phyloP scores from a whole-genome alignment of 2,888 invertebrate genomes.

The Troides helena region DNA sequence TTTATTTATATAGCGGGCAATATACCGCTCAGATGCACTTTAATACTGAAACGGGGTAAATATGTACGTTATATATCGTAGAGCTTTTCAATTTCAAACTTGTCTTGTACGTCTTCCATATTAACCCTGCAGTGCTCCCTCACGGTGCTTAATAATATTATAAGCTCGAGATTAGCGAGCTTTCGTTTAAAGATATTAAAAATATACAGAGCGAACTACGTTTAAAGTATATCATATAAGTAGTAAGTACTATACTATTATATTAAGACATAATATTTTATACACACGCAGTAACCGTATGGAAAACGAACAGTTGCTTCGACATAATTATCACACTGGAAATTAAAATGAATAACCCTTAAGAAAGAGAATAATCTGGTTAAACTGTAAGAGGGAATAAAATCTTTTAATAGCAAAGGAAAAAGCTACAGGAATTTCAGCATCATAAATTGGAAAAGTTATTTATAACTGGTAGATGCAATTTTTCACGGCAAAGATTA shows the following conservation, averaged over 20 bases:
- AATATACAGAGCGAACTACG: constrained; percentile 34
- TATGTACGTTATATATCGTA: constrained; percentile 28
- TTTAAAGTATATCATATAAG: constrained; percentile 30
- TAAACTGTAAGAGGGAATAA: no score
- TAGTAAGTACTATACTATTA: no score
- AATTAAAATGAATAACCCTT: no score
- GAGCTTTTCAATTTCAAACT: constrained; percentile 29
- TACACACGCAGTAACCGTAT: constrained; percentile 28
- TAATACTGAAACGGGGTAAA: constrained; percentile 26
- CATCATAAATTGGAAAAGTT: no score
- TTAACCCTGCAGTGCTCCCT: constrained; percentile 32
- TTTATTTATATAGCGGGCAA: constrained; percentile 27
- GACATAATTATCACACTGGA: not conserved
- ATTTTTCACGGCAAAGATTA: no score
- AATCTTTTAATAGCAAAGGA: no score
- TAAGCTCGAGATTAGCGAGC: constrained; percentile 33
- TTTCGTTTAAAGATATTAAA: constrained; percentile 36
- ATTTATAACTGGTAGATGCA: no score
- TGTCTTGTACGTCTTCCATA: constrained; percentile 31
- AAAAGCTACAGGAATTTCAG: no score
- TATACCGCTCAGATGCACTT: constrained; percentile 27
- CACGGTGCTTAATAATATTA: constrained; percentile 30
- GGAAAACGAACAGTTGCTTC: not conserved
- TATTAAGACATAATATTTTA: constrained; percentile 32
- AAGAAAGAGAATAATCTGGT: no score